Base-by-base conservation (phyloP, 2,888 invertebrate species). In the Trichacis sp. region DNA sequence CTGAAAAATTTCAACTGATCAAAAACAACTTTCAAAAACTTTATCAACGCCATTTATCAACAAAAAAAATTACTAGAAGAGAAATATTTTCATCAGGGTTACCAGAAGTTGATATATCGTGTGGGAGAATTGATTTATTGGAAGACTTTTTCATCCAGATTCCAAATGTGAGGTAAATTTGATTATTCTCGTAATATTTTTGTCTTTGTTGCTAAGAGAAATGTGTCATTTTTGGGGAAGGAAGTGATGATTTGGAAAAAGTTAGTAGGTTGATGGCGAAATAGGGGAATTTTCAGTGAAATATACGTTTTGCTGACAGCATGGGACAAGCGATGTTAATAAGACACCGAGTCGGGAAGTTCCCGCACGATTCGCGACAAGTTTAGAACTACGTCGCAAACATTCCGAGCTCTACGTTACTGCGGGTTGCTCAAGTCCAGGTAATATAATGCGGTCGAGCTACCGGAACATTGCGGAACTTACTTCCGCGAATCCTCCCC, bases 301-400 rank as follows among this genome's bases (percentile, higher is more conserved):
- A 60, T 56, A 60, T 49, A 51, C 54, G 64, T 64, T 65, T 64
- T 17, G 60, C 30, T 19, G 51, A 50, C 59, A 58, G 54, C 55
- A 29, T 36, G 57, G 56, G 64, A 69, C 59, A 62, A 64, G 67
- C 63, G 62, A 54, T 59, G 67, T 64, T 69, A 69, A 69, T 66
- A 64, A 69, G 62, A 48, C 55, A 47, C 53, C 51, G 33, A 43
- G 53, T 30, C 20, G 12, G 60, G 38, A 47, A 29, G 50, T 36
- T 48, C 42, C 12, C n/a, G 38, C 49, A 40, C 40, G 53, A 52
- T 51, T 54, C 52, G 40, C 15, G 57, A 46, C 62, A 61, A 69
- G 63, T 70, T 71, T 64, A 64, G 68, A 72, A 72, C 61, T 69
- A 70, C 63, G 66, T 72, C 63, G 59, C 71, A 70, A 70, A 72